Conservation (phyloP, 2,888 invertebrate genomes). For the Prenolepis imparis region DNA sequence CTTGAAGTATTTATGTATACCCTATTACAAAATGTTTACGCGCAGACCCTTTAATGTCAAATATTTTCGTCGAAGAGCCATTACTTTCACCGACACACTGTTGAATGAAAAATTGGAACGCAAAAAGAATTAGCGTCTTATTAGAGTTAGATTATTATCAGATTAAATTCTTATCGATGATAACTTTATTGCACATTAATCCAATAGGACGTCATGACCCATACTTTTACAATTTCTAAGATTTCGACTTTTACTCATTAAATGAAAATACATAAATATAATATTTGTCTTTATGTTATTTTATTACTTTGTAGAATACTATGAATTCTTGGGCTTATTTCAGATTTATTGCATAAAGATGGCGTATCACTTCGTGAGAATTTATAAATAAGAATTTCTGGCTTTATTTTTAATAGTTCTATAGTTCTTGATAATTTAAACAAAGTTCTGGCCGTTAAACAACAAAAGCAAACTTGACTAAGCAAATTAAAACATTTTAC, state of each 20-base stretch:
- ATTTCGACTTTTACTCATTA: no score
- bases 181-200: background rate
- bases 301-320: background rate
- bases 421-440: no score
- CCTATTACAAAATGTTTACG: slow-evolving; percentile 27
- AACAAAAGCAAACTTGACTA: no score
- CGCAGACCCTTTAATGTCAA: slow-evolving; percentile 23
- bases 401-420: no score
- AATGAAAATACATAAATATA: slow-evolving; percentile 2
- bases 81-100: background rate
- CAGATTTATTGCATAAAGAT: background rate
- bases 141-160: background rate
- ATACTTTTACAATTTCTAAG: background rate
- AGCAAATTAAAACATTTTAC: no score
- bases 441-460: no score
- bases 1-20: slow-evolving; percentile 26
- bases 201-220: background rate
- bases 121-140: slow-evolving; percentile 11
- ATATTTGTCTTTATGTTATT: background rate
- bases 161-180: background rate
- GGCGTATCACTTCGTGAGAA: no score
- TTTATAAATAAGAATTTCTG: no score
- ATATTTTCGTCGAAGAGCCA: slow-evolving; percentile 30
- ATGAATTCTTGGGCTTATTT: background rate
- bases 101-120: background rate